phyloP scores from a whole-genome alignment of 1,140 invertebrate species.

The Ruditapes philippinarum region DNA sequence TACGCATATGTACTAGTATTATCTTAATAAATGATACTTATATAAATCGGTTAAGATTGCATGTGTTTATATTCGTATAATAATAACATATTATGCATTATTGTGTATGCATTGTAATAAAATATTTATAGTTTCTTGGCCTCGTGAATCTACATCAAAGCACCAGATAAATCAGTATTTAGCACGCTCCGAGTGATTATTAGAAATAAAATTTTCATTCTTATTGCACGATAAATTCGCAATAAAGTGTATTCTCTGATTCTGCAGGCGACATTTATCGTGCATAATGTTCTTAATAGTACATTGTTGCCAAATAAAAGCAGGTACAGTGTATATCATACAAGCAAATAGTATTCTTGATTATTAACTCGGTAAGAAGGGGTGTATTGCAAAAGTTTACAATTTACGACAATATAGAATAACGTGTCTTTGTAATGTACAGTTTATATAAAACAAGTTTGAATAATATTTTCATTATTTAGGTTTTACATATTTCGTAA shows the following conservation, averaged over 20 bases:
- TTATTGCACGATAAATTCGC: background rate
- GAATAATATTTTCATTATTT: too few species aligned
- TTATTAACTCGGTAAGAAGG: too few species aligned
- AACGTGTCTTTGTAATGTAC: too few species aligned
- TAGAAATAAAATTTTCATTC: background rate
- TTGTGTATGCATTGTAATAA: background rate
- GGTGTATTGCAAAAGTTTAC: too few species aligned
- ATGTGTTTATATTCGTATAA: background rate
- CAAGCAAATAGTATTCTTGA: too few species aligned
- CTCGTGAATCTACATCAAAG: background rate
- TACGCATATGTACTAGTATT: too few species aligned
- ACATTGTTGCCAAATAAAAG: background rate
- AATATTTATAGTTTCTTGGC: constrained; percentile 1
- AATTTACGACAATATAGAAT: too few species aligned
- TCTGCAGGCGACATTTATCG: background rate
- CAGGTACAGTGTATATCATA: too few species aligned
- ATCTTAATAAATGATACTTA: too few species aligned
- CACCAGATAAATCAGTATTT: background rate
- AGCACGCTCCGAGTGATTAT: background rate
- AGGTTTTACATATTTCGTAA: too few species aligned
- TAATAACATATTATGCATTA: background rate
- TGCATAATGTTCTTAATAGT: background rate
- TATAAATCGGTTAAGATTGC: too few species aligned
- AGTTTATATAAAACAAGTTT: too few species aligned
- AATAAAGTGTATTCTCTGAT: background rate